These are phyloP conservation scores for Galago senegalensis DNA, from an alignment of 2,797 vertebrate species.

Conservation along the genomic window DNA sequence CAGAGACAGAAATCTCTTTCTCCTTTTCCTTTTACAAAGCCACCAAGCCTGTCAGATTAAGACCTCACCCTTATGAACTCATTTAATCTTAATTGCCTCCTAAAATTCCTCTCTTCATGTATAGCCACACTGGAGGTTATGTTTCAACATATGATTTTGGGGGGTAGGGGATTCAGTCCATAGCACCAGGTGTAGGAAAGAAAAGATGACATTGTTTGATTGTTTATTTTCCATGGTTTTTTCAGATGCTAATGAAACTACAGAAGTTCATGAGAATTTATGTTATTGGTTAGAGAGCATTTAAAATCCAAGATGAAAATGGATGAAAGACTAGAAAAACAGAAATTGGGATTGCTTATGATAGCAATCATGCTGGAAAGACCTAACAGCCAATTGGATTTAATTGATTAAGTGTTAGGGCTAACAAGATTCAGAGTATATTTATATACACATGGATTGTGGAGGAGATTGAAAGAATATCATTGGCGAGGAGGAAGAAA, in stretches of 20 bases:
- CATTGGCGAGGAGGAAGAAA: neutral
- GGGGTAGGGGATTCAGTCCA: too few relatives aligned
- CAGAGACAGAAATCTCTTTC: neutral
- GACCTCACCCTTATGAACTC: neutral
- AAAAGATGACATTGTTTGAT: neutral
- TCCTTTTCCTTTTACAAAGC: neutral
- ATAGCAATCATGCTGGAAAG: neutral
- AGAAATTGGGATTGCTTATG: neutral
- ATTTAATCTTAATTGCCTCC: neutral
- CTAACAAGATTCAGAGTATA: neutral
- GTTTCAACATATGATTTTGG: neutral
- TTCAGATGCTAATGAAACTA: neutral
- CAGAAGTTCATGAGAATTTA: neutral
- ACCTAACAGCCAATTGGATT: neutral
- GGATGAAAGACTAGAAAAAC: neutral
- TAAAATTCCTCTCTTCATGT: neutral
- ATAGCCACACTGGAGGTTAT: neutral
- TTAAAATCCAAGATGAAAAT: constrained; percentile 23
- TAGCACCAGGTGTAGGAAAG: neutral
- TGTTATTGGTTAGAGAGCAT: neutral
- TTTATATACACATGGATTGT: neutral
- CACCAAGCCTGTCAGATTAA: neutral
- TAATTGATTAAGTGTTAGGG: neutral
- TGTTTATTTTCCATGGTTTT: neutral
- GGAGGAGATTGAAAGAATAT: neutral